Conservation (phyloP, 2,888 invertebrate species). For the Osmoderma eremita region DNA sequence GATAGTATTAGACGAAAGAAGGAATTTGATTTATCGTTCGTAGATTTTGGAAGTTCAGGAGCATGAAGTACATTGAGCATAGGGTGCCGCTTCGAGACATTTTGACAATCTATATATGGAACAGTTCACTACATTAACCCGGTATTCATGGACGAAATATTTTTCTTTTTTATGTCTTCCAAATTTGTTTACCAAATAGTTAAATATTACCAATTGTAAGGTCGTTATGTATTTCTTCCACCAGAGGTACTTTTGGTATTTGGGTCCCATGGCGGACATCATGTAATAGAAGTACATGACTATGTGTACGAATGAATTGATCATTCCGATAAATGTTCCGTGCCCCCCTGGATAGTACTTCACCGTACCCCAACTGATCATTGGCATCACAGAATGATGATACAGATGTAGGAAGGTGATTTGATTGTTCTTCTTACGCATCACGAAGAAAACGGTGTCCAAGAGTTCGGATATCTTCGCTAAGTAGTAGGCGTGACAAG, state of each 20-base stretch:
- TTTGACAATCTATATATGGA: no score
- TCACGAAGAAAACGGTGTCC: conserved; percentile 77
- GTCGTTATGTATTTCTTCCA: conserved; percentile 88
- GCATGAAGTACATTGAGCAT: no score
- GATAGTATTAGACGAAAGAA: no score
- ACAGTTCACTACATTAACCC: no score
- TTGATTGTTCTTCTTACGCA: conserved; percentile 90
- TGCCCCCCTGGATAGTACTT: conserved; percentile 70
- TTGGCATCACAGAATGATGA: conserved; percentile 95
- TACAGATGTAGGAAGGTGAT: conserved; percentile 91
- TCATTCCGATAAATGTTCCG: conserved; percentile 74
- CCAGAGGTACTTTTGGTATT: conserved; percentile 75
- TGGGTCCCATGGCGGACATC: conserved; percentile 79
- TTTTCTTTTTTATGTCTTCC: background rate
- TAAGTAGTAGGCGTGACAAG: conserved; percentile 23
- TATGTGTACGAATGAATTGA: conserved; percentile 82
- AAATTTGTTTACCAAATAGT: background rate
- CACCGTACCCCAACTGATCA: conserved; percentile 89
- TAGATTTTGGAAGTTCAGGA: no score
- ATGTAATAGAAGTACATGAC: conserved; percentile 87
- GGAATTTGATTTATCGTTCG: no score
- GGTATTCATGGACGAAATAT: background rate
- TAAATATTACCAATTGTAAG: conserved; percentile 75
- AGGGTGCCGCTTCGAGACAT: no score
- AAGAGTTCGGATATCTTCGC: conserved; percentile 29